phyloP scores from a whole-genome alignment of 1,140 invertebrate species.

The Rhizoglyphus robini region DNA sequence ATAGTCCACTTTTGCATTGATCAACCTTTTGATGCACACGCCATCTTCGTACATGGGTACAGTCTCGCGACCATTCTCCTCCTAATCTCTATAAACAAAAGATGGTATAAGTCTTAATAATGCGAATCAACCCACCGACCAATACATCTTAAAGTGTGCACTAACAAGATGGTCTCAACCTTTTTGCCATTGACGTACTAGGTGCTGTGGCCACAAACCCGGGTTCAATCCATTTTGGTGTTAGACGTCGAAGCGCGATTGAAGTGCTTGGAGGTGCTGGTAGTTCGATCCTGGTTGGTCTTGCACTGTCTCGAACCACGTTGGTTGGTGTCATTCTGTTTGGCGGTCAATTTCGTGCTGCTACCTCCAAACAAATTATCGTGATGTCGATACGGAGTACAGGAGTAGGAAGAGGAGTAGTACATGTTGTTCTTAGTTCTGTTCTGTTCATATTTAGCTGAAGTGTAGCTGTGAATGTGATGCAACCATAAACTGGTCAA shows the following conservation, averaged over 20 bases:
- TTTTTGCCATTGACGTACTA: constrained; percentile 90
- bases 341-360: constrained; percentile 37
- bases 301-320: too few relatives aligned
- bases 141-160: constrained; percentile 26
- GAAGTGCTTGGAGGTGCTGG: too few relatives aligned
- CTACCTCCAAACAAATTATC: constrained; percentile 30
- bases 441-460: too few relatives aligned
- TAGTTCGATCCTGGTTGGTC: too few relatives aligned
- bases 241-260: constrained; percentile 24
- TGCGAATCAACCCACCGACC: too few relatives aligned
- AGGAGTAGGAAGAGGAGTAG: neutral
- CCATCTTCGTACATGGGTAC: constrained; percentile 93
- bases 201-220: constrained; percentile 86
- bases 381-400: too few relatives aligned
- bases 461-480: too few relatives aligned
- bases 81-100: constrained; percentile 51
- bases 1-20: too few relatives aligned
- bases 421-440: too few relatives aligned
- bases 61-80: constrained; percentile 91
- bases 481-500: too few relatives aligned
- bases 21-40: constrained; percentile 82
- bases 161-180: constrained; percentile 86
- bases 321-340: too few relatives aligned
- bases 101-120: neutral
- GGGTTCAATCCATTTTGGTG: constrained; percentile 54